Percentiles rank a stretch among this genome's conserved stretches.
phyloP scores from a whole-genome alignment of 2,888 invertebrate species.

The Drosophila parthenogenetica region DNA sequence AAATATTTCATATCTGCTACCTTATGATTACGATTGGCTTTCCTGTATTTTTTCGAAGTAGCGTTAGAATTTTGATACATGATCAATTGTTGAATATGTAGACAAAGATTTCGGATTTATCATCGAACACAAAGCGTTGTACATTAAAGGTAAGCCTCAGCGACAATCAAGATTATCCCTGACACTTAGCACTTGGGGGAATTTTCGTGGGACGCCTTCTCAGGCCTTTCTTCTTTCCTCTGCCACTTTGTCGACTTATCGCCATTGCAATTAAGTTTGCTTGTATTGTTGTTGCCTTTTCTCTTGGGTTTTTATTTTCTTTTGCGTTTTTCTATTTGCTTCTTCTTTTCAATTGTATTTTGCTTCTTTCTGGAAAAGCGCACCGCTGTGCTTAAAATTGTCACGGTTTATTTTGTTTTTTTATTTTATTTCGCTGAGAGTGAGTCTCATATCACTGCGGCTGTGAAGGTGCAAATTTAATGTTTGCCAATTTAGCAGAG shows the following conservation, averaged over 20 bases:
- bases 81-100: background rate
- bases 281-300: constrained; percentile 21
- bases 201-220: constrained; percentile 22
- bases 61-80: background rate
- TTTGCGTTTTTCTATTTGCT: constrained; percentile 1
- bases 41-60: background rate
- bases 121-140: constrained; percentile 4
- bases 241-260: constrained; percentile 47
- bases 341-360: constrained; percentile 1
- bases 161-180: constrained; percentile 32
- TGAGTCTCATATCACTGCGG: constrained; percentile 21
- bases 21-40: no score
- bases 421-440: constrained; percentile 23
- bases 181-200: constrained; percentile 19
- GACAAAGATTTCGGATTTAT: constrained; percentile 9
- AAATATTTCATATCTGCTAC: no score
- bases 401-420: constrained; percentile 67
- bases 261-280: constrained; percentile 33
- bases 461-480: constrained; percentile 80
- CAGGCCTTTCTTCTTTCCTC: constrained; percentile 38
- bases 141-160: constrained; percentile 14
- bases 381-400: constrained; percentile 80
- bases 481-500: constrained; percentile 81
- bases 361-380: constrained; percentile 70
- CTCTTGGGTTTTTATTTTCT: constrained; percentile 22